phyloP scores from a whole-genome alignment of 2,888 invertebrate species.

The Thysanoteuthis rhombus region DNA sequence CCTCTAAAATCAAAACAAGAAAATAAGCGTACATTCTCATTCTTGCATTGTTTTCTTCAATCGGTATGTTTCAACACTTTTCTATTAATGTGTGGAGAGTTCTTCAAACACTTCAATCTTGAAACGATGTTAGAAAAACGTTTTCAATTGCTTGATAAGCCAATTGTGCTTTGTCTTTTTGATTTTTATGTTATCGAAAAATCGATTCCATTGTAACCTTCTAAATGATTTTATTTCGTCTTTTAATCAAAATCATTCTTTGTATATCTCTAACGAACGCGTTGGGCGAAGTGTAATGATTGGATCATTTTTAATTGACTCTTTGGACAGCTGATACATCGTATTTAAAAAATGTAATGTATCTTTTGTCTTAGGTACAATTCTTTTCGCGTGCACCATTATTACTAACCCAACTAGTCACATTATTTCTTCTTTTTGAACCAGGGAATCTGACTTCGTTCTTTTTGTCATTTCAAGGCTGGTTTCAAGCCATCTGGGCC shows the following conservation, averaged over 20 bases:
- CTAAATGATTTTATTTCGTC: background rate
- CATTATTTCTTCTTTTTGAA: too few species aligned
- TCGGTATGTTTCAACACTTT: background rate
- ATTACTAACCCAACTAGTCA: too few species aligned
- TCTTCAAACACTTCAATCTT: background rate
- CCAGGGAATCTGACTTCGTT: too few species aligned
- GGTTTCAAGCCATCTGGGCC: too few species aligned
- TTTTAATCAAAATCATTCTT: background rate
- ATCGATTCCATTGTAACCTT: background rate
- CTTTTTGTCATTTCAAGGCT: too few species aligned
- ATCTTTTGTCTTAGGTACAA: too few species aligned
- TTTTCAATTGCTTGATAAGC: constrained; percentile 12
- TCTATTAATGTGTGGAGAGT: background rate
- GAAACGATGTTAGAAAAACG: background rate
- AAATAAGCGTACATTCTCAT: background rate
- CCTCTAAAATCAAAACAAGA: background rate
- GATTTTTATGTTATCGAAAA: background rate
- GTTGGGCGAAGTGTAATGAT: background rate
- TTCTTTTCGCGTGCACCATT: too few species aligned
- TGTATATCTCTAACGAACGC: background rate
- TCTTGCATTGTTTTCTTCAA: background rate
- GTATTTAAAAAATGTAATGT: too few species aligned
- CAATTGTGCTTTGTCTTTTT: background rate
- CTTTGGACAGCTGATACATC: too few species aligned
- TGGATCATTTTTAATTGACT: background rate